A percentile compares a stretch with the other conserved stretches of the same genome.
Conservation (phyloP, 2,888 invertebrate species). For the Zygothrica quintamaculata region DNA sequence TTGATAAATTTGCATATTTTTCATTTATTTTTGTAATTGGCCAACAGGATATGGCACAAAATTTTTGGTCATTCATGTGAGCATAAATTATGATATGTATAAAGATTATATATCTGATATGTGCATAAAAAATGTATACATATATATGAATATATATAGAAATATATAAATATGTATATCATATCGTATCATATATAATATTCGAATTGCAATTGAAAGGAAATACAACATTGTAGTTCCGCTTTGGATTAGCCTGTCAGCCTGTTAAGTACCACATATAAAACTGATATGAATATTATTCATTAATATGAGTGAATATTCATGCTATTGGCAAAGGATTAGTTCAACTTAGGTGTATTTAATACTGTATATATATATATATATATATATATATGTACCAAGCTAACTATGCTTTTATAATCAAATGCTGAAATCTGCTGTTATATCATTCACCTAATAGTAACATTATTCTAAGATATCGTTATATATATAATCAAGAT, state of each 20-base stretch:
- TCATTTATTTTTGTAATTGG: conserved; percentile 64
- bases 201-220: conserved; percentile 1
- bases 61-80: conserved; percentile 28
- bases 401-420: no score
- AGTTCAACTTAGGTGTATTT: no score
- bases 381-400: no score
- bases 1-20: conserved; percentile 59
- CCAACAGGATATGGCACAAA: conserved; percentile 52
- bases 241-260: conserved; percentile 24
- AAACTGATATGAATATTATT: no score
- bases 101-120: conserved; percentile 40
- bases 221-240: conserved; percentile 30
- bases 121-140: not conserved
- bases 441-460: no score
- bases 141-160: not conserved
- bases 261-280: conserved; percentile 1
- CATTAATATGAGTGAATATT: no score
- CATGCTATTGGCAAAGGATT: no score
- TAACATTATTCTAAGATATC: no score
- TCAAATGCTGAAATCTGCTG: no score
- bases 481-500: no score
- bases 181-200: conserved; percentile 1
- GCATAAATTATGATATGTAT: conserved; percentile 50
- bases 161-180: not conserved
- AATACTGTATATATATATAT: no score